These are phyloP conservation scores for Toxonevra muliebris DNA, from an alignment of 2,888 invertebrate genomes.

Conservation along the genomic window DNA sequence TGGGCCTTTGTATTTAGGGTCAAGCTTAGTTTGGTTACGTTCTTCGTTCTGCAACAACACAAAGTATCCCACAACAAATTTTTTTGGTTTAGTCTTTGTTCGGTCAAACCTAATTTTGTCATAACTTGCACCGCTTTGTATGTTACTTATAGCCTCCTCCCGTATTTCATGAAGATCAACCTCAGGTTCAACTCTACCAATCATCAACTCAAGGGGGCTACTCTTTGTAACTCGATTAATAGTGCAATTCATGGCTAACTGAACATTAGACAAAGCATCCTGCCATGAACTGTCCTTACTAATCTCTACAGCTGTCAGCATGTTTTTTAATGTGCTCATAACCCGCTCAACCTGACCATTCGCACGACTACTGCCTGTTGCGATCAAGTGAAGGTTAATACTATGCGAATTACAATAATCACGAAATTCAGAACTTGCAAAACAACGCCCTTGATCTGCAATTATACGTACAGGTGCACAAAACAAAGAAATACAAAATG, in stretches of 20 bases:
- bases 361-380: slow-evolving; percentile 23
- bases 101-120: slow-evolving; percentile 21
- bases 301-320: slow-evolving; percentile 27
- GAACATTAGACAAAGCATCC: no score
- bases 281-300: slow-evolving; percentile 15
- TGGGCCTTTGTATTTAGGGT: no score
- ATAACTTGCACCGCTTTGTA: slow-evolving; percentile 16
- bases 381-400: no score
- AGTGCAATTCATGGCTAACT: no score
- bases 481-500: no score
- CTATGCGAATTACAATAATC: no score
- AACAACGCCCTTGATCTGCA: no score
- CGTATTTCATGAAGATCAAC: slow-evolving; percentile 22
- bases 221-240: background rate
- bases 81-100: slow-evolving; percentile 22
- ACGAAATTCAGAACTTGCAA: no score
- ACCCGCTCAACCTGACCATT: slow-evolving; percentile 25
- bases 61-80: slow-evolving; percentile 23
- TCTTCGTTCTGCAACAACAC: no score
- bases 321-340: slow-evolving; percentile 21
- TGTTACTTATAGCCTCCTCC: slow-evolving; percentile 26
- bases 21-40: no score
- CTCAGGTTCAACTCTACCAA: background rate
- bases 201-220: background rate
- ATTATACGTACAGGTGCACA: no score